Evolutionary conservation across 2,797 vertebrate species (phyloP), one percentile per base, ranked within the genome.

Genomic region (Molossus alvarezi): DNA sequence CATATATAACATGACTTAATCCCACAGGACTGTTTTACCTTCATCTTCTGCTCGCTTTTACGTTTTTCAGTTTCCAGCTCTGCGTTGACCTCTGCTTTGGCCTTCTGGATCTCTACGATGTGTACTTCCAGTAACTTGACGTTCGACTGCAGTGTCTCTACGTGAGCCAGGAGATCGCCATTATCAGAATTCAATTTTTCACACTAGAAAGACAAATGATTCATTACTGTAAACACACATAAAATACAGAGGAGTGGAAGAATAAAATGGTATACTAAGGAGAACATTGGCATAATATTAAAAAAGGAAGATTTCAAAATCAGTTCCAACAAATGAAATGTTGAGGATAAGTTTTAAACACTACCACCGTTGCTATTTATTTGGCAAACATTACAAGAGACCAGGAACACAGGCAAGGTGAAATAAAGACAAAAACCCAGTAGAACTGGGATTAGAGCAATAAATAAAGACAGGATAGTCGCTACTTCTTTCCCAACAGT

Each of bases 1-100:
- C 73, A 17, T 51, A 57, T 41, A 53, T 18, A 67, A 88, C 8
- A 53, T 71, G 60, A 96, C 76, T 65, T n/a, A 71, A 84, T 53
- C n/a, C 82, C 33, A 88, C 14, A 83, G 17, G 17, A 82, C 12
- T 67, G 17, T 53, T 92, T 89, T 99, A 99, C 99, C 99, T 99
- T 99, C 25, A 98, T 98, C 97, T 99, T 99, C 97, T 99, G 99
- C 45, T 99, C 99, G 97, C 99, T 99, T 73, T 99, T 97, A 91
- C 99, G 97, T 97, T 98, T 99, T 98, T 99, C 99, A 41, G 98
- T 97, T 98, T 99, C 98, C 37, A 99, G 98, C 72, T 99, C 99
- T 98, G 98, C 99, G 58, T 99, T 99, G 85, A 98, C 88, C 92
- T 97, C 97, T 89, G 98, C 96, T 91, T 98, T 98, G 33, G 98